Percentiles rank a stretch among this genome's conserved stretches.
phyloP scores from a whole-genome alignment of 1,140 invertebrate genomes.

The Calliopsis andreniformis region DNA sequence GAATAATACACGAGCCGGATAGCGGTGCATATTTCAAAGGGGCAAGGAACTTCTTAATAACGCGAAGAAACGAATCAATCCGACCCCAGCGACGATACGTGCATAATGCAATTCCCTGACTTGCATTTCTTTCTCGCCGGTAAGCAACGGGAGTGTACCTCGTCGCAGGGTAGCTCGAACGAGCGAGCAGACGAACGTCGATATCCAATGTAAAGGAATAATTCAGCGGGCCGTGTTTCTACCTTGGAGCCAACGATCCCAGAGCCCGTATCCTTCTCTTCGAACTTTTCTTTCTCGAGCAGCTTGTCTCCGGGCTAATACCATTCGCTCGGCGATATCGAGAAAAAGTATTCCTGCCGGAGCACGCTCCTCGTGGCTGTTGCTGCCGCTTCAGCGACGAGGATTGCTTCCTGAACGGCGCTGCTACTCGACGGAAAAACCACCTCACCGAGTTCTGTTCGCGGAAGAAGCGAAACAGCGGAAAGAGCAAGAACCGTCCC shows the following conservation, averaged over 20 bases:
- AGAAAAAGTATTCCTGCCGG: conserved; percentile 31
- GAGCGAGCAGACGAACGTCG: conserved; percentile 54
- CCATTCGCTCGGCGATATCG: conserved; percentile 38
- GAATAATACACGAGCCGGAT: conserved; percentile 20
- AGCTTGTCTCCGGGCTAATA: conserved; percentile 53
- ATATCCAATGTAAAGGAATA: conserved; percentile 59
- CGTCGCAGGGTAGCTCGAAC: conserved; percentile 29
- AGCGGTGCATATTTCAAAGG: conserved; percentile 32
- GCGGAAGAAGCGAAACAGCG: conserved; percentile 30
- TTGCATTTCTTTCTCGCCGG: conserved; percentile 40
- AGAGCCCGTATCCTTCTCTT: background rate
- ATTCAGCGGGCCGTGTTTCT: conserved; percentile 52
- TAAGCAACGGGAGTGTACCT: conserved; percentile 21
- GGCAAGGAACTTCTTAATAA: conserved; percentile 41
- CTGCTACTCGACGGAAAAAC: conserved; percentile 64
- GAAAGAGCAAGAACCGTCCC: conserved; percentile 15
- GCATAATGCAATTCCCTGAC: conserved; percentile 57
- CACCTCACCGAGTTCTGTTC: conserved; percentile 61
- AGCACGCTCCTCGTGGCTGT: conserved; percentile 13
- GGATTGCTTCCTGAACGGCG: conserved; percentile 16
- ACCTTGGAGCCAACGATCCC: conserved; percentile 18
- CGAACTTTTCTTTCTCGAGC: conserved; percentile 34
- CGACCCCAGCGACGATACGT: conserved; percentile 32
- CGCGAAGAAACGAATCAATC: conserved; percentile 36
- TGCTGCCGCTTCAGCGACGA: conserved; percentile 12